Conservation (phyloP, 2,797 vertebrate species). For the Enteromius paludinosus region DNA sequence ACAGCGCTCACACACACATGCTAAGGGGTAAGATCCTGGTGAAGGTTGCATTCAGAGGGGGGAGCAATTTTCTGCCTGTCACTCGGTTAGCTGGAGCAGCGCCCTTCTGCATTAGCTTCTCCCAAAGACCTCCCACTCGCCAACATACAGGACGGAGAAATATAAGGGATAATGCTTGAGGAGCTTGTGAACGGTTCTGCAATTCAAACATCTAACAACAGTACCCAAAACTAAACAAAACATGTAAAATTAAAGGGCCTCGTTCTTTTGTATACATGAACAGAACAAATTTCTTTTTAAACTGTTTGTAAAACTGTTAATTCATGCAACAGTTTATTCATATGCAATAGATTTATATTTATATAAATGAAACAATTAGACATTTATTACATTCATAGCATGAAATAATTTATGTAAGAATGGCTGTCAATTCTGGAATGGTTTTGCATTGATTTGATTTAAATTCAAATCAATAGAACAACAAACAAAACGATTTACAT, state of each 20-base stretch:
- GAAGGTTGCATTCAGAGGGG: constrained; percentile 38
- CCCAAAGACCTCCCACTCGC: background rate
- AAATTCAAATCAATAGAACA: background rate
- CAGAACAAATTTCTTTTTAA: background rate
- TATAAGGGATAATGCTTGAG: background rate
- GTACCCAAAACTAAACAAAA: background rate
- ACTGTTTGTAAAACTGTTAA: background rate
- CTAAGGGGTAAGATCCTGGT: constrained; percentile 35
- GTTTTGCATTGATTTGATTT: background rate
- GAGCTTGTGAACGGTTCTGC: background rate
- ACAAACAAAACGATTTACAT: background rate
- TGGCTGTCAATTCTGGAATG: background rate
- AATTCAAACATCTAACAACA: background rate
- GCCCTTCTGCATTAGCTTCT: constrained; percentile 45
- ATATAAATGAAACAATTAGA: background rate
- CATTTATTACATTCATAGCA: background rate
- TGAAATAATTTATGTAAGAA: background rate
- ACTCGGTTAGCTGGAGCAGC: constrained; percentile 32
- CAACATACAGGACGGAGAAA: background rate
- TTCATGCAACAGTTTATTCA: background rate
- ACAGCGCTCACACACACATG: constrained; percentile 41
- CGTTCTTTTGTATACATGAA: background rate
- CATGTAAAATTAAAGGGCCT: background rate
- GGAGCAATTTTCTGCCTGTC: constrained; percentile 38
- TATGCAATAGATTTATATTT: background rate